Base-by-base conservation (phyloP, 23 tunicate genomes). In the Trididemnum nubilum region DNA sequence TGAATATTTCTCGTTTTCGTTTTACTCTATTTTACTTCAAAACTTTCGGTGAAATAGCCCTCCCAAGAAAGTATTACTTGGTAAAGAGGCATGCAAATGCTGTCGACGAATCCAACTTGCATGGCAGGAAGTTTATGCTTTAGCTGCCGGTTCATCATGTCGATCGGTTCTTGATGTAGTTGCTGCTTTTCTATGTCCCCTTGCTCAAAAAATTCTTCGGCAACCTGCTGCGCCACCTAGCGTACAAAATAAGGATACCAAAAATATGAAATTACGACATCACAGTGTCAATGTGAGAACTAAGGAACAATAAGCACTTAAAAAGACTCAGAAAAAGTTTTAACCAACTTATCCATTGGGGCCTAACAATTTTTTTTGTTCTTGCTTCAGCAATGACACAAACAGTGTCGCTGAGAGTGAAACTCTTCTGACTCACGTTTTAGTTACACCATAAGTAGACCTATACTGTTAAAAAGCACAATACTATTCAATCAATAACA, bases 131-230 rank as follows among this genome's bases (percentile, higher is more conserved):
- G 81, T 72, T 88, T 80, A 63, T 93, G 91, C 51, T 86, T 83
- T 36, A 80, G 81, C 32, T 84, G 77, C 64, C 98, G 63, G 57
- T 93, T 81, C 98, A 93, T 93, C 98, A 93, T 87, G 34, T 93
- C 93, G 24, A 72, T 72, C n/a, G 98, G 98, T 70, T 93, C 77
- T 51, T 89, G 89, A 51, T 83, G 89, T 15, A 93, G 66, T 30
- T 71, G 74, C 9, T 50, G 54, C 77, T 80, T 87, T 54, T 93
- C 98, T 19, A 93, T 85, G 87, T 93, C 98, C 2, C 98, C 98
- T 75, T 93, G 98, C 40, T 83, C 89, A 57, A 93, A 93, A 80
- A 93, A 93, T 39, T 93, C 98, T 54, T 93, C 98, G 1, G 98
- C 98, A 24, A 93, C 89, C 71, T 82, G 67, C 44, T 91, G 83